A percentile compares a stretch with the other conserved stretches of the same genome.
These are phyloP conservation scores for Oligia latruncula DNA, from an alignment of 2,888 invertebrate genomes.

Conservation along the genomic window DNA sequence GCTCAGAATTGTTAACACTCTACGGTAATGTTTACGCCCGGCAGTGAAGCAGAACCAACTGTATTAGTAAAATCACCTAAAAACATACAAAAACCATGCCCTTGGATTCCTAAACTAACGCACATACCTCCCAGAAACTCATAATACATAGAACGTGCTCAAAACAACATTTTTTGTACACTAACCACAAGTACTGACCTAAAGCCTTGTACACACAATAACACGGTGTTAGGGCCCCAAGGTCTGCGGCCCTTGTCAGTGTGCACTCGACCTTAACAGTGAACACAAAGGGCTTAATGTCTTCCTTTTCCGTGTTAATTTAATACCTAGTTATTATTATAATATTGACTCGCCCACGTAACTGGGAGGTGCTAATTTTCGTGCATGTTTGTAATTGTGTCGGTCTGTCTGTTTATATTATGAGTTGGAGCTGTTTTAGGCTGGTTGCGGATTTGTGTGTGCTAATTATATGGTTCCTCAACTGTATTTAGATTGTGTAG, in stretches of 20 bases:
- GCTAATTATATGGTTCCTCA: not conserved
- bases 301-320: slow-evolving; percentile 65
- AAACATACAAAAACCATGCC: slow-evolving; percentile 22
- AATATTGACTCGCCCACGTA: slow-evolving; percentile 59
- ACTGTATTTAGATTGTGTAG: not conserved
- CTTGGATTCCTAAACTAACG: slow-evolving; percentile 20
- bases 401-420: not conserved
- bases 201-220: slow-evolving; percentile 60
- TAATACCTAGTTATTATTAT: slow-evolving; percentile 54
- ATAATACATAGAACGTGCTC: slow-evolving; percentile 42
- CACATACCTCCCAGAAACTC: slow-evolving; percentile 6
- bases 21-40: not conserved
- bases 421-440: not conserved
- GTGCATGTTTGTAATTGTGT: slow-evolving; percentile 16
- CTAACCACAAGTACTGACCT: slow-evolving; percentile 44
- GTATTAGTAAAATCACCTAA: slow-evolving; percentile 19
- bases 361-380: slow-evolving; percentile 38
- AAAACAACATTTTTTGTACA: slow-evolving; percentile 24
- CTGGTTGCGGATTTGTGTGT: not conserved
- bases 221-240: slow-evolving; percentile 48
- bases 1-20: not conserved
- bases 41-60: slow-evolving; percentile 1
- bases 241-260: slow-evolving; percentile 60
- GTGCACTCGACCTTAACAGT: slow-evolving; percentile 64
- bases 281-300: slow-evolving; percentile 58